Percentiles rank a stretch among this genome's conserved stretches.
Evolutionary conservation across 2,888 invertebrate genomes (phyloP).

Genomic region (Lordiphosa fenestrarum): DNA sequence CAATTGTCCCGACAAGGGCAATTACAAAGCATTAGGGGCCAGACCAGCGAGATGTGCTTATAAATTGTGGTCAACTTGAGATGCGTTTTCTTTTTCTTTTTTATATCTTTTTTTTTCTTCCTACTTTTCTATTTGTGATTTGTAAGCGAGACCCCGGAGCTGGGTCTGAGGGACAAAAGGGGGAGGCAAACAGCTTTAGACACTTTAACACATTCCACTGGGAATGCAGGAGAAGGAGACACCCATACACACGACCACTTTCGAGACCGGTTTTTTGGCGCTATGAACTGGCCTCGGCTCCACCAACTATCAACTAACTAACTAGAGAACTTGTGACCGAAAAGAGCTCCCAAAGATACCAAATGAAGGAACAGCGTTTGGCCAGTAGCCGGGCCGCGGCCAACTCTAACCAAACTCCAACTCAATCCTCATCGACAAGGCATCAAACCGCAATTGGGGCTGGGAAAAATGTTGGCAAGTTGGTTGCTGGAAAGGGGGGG

Average conservation of each 20-base stretch:
- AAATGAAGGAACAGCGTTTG: not conserved
- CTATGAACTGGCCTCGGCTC: conserved; percentile 36
- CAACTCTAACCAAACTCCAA: no score
- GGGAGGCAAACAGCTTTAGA: conserved; percentile 63
- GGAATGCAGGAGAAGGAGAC: conserved; percentile 41
- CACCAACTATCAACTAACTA: conserved; percentile 22
- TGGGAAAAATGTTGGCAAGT: no score
- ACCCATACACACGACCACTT: conserved; percentile 40
- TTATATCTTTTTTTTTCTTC: not conserved
- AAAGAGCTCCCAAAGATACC: conserved; percentile 12
- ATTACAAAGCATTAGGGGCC: conserved; percentile 1
- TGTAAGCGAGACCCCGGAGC: conserved; percentile 15
- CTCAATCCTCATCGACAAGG: no score
- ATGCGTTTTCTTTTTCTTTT: not conserved
- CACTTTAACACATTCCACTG: conserved; percentile 69
- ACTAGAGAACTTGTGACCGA: conserved; percentile 21
- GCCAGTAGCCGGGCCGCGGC: not conserved
- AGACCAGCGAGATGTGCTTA: conserved; percentile 10
- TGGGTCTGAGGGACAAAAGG: not conserved
- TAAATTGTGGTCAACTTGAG: conserved; percentile 10
- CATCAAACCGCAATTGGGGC: conserved; percentile 1
- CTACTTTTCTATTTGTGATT: conserved; percentile 38
- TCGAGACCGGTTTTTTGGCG: conserved; percentile 63
- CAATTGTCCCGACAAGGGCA: not conserved
- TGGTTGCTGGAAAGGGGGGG: no score